Evolutionary conservation across 2,888 invertebrate species (phyloP).

Genomic region (Campoplex nolae): DNA sequence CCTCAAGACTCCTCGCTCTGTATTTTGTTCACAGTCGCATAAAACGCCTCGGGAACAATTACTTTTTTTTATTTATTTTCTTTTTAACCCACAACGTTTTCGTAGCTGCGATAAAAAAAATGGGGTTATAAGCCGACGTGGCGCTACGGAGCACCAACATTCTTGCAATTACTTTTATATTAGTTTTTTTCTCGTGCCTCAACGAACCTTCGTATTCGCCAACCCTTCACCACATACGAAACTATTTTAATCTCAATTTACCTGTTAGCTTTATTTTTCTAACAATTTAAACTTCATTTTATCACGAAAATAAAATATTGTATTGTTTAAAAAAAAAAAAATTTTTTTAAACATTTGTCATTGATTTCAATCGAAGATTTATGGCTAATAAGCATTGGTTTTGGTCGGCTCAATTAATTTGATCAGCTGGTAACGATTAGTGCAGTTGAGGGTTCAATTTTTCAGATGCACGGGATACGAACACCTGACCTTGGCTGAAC

Average conservation of each 20-base stretch:
- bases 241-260: neutral
- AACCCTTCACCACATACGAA: neutral
- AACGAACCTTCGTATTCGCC: neutral
- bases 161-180: neutral
- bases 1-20: neutral
- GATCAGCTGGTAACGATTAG: too few relatives aligned
- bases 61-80: neutral
- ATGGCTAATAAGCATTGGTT: too few relatives aligned
- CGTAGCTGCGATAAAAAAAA: neutral
- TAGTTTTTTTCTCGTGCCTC: neutral
- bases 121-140: neutral
- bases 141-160: neutral
- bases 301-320: too few relatives aligned
- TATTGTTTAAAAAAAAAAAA: too few relatives aligned
- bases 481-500: neutral
- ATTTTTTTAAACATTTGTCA: too few relatives aligned
- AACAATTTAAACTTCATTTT: neutral
- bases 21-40: neutral
- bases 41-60: conserved; percentile 5
- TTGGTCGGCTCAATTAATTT: too few relatives aligned
- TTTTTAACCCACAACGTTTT: neutral
- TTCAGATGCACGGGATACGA: too few relatives aligned
- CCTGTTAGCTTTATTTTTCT: neutral
- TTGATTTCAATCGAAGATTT: too few relatives aligned
- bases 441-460: too few relatives aligned